These are phyloP conservation scores for Cryptomyrus ogoouensis DNA, from an alignment of 2,113 vertebrate species.

Conservation along the genomic window DNA sequence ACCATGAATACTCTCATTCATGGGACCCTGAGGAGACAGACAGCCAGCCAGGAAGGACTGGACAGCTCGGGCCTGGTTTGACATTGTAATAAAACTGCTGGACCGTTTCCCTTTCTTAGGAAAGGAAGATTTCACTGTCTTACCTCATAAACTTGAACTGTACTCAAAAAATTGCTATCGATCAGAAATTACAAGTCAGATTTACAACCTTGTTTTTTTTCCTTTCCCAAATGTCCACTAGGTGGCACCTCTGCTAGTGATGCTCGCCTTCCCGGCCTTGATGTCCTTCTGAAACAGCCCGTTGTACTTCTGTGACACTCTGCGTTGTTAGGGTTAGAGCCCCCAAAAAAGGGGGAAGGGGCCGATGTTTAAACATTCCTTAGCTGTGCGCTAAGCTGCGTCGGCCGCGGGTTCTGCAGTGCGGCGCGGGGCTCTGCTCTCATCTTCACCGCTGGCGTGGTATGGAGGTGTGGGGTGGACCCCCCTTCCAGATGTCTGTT, in stretches of 20 bases:
- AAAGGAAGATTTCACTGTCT: conserved; percentile 4
- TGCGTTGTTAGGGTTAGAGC: conserved; percentile 30
- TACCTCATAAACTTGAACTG: neutral
- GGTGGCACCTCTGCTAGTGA: conserved; percentile 19
- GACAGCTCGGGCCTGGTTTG: neutral
- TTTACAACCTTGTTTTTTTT: neutral
- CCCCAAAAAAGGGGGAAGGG: conserved; percentile 18
- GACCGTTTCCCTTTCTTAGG: neutral
- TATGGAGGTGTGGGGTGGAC: conserved; percentile 28
- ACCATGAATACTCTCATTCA: neutral
- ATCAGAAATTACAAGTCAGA: conserved; percentile 31
- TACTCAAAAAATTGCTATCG: conserved; percentile 8
- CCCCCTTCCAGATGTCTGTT: conserved; percentile 32
- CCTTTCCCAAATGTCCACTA: conserved; percentile 16
- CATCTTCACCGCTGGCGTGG: conserved; percentile 30
- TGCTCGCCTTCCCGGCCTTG: neutral
- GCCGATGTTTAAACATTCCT: conserved; percentile 36
- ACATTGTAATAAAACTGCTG: conserved; percentile 4
- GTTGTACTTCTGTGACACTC: conserved; percentile 26
- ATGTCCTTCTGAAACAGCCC: conserved; percentile 13
- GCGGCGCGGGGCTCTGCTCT: conserved; percentile 30
- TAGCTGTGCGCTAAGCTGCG: conserved; percentile 24
- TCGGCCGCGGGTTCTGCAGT: conserved; percentile 33
- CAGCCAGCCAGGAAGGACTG: neutral
- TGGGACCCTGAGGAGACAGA: neutral